phyloP scores from a whole-genome alignment of 2,888 invertebrate genomes.

The Agrenia bidenticulata region DNA sequence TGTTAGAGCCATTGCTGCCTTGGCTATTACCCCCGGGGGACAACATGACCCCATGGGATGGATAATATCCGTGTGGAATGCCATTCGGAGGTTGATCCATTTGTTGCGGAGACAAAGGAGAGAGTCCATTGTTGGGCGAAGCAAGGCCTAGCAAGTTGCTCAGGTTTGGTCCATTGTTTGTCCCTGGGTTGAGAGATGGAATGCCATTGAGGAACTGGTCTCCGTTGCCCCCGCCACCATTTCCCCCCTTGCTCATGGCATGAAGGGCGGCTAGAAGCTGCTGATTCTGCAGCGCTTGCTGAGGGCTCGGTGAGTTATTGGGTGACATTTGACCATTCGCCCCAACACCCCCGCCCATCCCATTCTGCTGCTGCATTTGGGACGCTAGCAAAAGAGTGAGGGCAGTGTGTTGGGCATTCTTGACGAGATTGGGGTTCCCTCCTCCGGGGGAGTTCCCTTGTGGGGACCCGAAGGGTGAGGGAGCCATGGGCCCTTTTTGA shows the following conservation, averaged over 20 bases:
- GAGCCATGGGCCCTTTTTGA: constrained; percentile 41
- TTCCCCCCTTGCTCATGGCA: constrained; percentile 53
- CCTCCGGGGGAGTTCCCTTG: constrained; percentile 33
- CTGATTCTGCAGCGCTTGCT: constrained; percentile 52
- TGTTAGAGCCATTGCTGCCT: constrained; percentile 24
- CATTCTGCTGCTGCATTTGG: constrained; percentile 54
- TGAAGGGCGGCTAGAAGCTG: constrained; percentile 55
- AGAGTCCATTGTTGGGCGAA: constrained; percentile 38
- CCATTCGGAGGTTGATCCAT: constrained; percentile 39
- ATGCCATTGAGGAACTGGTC: constrained; percentile 49
- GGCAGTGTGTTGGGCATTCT: constrained; percentile 55
- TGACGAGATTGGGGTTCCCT: constrained; percentile 42
- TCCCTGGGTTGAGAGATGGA: constrained; percentile 33
- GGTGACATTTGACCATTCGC: constrained; percentile 48
- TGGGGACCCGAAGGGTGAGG: constrained; percentile 29
- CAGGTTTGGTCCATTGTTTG: constrained; percentile 47
- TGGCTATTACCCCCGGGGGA: constrained; percentile 41
- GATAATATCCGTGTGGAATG: constrained; percentile 50
- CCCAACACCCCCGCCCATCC: constrained; percentile 26
- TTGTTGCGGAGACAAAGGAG: constrained; percentile 17
- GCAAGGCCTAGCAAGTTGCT: constrained; percentile 50
- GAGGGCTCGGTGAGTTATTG: constrained; percentile 24
- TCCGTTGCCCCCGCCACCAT: constrained; percentile 24
- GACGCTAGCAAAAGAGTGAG: constrained; percentile 55
- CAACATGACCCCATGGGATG: constrained; percentile 38